Evolutionary conservation across 2,888 invertebrate genomes (phyloP), one percentile per base, ranked within the genome.

Genomic region (Archips crataeganus): DNA sequence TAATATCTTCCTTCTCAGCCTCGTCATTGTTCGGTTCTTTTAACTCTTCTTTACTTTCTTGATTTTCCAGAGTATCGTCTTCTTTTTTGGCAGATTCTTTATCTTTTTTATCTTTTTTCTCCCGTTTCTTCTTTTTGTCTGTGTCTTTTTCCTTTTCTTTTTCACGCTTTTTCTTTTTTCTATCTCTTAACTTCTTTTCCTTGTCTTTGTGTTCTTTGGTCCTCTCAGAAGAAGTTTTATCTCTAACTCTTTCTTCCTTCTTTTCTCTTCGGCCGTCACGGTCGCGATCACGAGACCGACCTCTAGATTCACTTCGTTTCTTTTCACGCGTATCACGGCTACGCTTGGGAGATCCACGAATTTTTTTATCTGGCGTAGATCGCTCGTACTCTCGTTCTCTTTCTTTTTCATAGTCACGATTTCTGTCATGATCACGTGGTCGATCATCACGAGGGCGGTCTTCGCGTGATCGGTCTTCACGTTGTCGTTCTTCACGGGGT

Each of bases 141-240:
- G 85, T 87, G 75, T 93, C 94, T 80, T 95, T 95, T 82, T 95
- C 95, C 75, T 93, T 95, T 83, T 92, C 89, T 75, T 90, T 89
- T 79, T 88, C 93, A 75, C 95, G 90, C 75, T 94, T 95, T 80
- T 92, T 95, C 87, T 86, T 87, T 80, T 82, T 88, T 84, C 92
- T 86, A 86, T 91, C 82, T 77, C 90, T 91, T 75, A 94, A 87
- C 83, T 94, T 95, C 78, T 95, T 94, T 71, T 95, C 95, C 79
- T 95, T 95, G 23, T 96, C 95, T 82, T 95, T 95, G 71, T 95
- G 95, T 74, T 95, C 95, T 77, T 90, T 94, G 77, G 81, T 91
- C 81, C 93, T 87, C 54, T 95, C 95, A 32, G 93, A 91, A 47
- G 89, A 90, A 13, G 92, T 88, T 78, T 90, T 90, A 71, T 94